Evolutionary conservation across 2,888 invertebrate genomes (phyloP).

Genomic region (Tribolium freemani): DNA sequence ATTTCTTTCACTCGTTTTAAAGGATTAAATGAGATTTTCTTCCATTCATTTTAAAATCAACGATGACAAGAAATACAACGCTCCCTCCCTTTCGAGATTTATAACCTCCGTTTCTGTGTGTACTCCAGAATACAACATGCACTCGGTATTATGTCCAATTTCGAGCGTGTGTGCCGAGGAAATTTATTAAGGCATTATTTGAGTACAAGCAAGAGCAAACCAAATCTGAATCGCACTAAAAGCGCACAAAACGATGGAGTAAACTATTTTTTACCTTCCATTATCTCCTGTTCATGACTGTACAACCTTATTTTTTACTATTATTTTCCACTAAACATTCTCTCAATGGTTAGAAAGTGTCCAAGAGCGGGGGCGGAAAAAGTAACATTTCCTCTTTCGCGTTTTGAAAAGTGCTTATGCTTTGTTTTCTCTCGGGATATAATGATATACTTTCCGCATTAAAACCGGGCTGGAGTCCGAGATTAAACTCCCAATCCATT

Average conservation of each 20-base stretch:
- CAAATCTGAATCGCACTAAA: background rate
- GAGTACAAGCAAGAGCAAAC: background rate
- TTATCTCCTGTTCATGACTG: no score
- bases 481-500: background rate
- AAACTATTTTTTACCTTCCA: no score
- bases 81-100: conserved; percentile 38
- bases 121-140: conserved; percentile 20
- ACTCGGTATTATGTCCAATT: conserved; percentile 36
- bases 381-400: no score
- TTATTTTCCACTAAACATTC: no score
- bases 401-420: no score
- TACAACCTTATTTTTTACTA: no score
- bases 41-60: conserved; percentile 54
- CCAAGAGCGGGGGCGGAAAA: background rate
- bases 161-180: conserved; percentile 9
- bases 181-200: conserved; percentile 31
- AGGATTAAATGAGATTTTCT: conserved; percentile 32
- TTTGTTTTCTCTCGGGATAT: background rate
- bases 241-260: background rate
- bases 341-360: no score
- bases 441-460: background rate
- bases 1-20: conserved; percentile 10
- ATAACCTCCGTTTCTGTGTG: conserved; percentile 34
- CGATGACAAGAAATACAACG: conserved; percentile 49
- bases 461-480: background rate